phyloP scores from a whole-genome alignment of 2,888 invertebrate genomes.

The Lithophane semibrunnea region DNA sequence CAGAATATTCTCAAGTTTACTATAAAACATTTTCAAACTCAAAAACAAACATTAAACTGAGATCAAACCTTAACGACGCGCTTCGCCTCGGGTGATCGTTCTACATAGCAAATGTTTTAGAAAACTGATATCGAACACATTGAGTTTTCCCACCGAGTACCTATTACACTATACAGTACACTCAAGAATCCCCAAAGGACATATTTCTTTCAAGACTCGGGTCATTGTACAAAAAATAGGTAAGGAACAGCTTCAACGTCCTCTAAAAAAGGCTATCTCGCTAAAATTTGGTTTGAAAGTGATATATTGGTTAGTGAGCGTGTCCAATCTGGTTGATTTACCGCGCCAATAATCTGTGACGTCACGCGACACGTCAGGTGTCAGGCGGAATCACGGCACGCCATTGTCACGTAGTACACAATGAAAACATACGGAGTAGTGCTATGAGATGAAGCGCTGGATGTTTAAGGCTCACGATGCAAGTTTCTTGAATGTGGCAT shows the following conservation, averaged over 20 bases:
- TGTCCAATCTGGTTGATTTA: slow-evolving; percentile 87
- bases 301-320: slow-evolving; percentile 82
- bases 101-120: slow-evolving; percentile 54
- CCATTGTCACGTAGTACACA: slow-evolving; percentile 76
- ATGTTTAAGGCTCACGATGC: neutral
- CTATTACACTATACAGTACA: slow-evolving; percentile 11
- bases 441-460: neutral
- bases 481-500: neutral
- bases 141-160: slow-evolving; percentile 32
- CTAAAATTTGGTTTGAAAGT: slow-evolving; percentile 62
- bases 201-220: slow-evolving; percentile 43
- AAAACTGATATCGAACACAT: slow-evolving; percentile 53
- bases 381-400: slow-evolving; percentile 70
- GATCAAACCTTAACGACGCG: slow-evolving; percentile 40
- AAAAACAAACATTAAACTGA: slow-evolving; percentile 35
- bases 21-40: slow-evolving; percentile 25
- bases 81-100: slow-evolving; percentile 38
- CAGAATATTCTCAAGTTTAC: slow-evolving; percentile 5
- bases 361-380: slow-evolving; percentile 84
- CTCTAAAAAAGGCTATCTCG: slow-evolving; percentile 55
- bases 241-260: slow-evolving; percentile 53
- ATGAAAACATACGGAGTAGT: slow-evolving; percentile 66
- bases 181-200: slow-evolving; percentile 16
- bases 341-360: slow-evolving; percentile 84
- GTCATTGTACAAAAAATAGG: slow-evolving; percentile 73